Percentiles rank a stretch among this genome's conserved stretches.
Evolutionary conservation across 2,888 invertebrate species (phyloP).

Genomic region (Apeira syringaria): DNA sequence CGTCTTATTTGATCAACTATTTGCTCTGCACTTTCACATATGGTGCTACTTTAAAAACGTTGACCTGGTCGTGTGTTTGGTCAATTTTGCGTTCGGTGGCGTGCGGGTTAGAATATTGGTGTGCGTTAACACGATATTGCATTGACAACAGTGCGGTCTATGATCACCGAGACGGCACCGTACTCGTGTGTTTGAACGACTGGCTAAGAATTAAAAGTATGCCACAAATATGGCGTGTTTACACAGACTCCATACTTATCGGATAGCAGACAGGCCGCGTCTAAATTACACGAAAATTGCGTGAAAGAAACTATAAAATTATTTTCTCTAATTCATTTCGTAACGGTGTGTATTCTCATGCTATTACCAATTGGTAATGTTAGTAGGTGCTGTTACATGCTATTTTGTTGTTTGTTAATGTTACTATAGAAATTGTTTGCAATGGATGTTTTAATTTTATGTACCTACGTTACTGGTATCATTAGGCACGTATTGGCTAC

Average conservation of each 20-base stretch:
- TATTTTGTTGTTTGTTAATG: constrained; percentile 20
- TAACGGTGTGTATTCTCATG: constrained; percentile 44
- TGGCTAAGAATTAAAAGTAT: constrained; percentile 61
- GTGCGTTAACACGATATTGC: constrained; percentile 10
- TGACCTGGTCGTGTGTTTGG: constrained; percentile 70
- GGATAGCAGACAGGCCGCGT: constrained; percentile 39
- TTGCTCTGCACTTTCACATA: constrained; percentile 75
- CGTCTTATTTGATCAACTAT: constrained; percentile 69
- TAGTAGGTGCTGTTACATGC: constrained; percentile 17
- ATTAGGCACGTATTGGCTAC: not conserved
- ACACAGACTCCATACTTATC: constrained; percentile 43
- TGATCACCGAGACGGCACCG: constrained; percentile 32
- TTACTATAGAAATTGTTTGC: constrained; percentile 15
- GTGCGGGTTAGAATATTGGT: constrained; percentile 44
- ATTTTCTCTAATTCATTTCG: constrained; percentile 42
- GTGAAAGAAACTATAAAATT: constrained; percentile 43
- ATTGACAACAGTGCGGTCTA: not conserved
- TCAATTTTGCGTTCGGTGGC: constrained; percentile 59
- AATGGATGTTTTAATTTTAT: constrained; percentile 14
- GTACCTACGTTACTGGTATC: constrained; percentile 14
- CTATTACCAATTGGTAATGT: constrained; percentile 35
- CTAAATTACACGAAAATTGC: constrained; percentile 50
- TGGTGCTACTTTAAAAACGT: constrained; percentile 77
- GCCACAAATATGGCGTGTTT: constrained; percentile 60
- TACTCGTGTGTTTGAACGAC: constrained; percentile 57